Percentiles rank a stretch among this genome's conserved stretches.
phyloP scores from a whole-genome alignment of 1,140 invertebrate genomes.

The Caligus rogercresseyi region DNA sequence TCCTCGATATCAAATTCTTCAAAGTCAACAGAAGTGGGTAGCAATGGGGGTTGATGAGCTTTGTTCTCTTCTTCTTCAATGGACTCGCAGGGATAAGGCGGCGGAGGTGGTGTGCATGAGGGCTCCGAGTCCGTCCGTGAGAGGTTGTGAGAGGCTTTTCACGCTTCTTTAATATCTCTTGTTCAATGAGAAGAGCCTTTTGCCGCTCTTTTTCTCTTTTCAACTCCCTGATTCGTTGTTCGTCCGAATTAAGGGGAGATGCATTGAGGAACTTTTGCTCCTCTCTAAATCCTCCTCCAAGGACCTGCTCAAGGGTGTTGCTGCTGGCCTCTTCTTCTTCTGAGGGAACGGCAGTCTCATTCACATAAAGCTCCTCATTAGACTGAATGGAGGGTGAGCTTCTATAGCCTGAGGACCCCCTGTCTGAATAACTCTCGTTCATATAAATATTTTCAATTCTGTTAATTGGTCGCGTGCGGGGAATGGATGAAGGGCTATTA shows the following conservation, averaged over 20 bases:
- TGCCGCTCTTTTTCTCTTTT: neutral
- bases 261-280: no score
- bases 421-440: neutral
- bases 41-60: no score
- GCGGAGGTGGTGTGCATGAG: neutral
- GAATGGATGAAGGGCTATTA: neutral
- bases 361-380: conserved; percentile 12
- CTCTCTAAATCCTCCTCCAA: neutral
- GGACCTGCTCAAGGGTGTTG: neutral
- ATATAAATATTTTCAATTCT: neutral
- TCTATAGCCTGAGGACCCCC: conserved; percentile 4
- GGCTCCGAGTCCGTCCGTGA: neutral
- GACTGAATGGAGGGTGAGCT: conserved; percentile 17
- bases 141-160: neutral
- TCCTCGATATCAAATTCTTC: conserved; percentile 9
- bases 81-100: no score
- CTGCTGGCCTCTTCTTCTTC: neutral
- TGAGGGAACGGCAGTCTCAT: neutral
- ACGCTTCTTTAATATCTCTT: neutral
- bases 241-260: neutral
- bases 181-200: neutral
- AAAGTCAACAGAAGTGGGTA: neutral
- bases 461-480: neutral
- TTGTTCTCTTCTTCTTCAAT: no score
- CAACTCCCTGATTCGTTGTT: neutral